Conservation (phyloP, 2,113 vertebrate species). For the Lampris incognitus region DNA sequence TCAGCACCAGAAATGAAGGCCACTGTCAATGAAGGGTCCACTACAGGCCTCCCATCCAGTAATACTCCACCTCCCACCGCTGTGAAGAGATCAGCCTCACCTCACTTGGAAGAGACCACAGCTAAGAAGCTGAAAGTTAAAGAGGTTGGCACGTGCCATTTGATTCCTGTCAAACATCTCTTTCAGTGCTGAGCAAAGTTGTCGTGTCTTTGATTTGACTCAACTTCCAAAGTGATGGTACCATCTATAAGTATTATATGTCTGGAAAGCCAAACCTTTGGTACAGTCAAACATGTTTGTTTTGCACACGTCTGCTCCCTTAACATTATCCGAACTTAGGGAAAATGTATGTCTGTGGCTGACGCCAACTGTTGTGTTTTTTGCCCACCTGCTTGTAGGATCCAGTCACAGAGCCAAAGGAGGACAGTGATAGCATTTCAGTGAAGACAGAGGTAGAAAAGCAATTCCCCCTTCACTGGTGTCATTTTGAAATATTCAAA, state of each 20-base stretch:
- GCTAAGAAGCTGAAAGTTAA: constrained; percentile 84
- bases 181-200: too few species aligned
- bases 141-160: constrained; percentile 65
- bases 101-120: constrained; percentile 83
- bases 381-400: neutral
- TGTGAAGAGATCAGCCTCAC: constrained; percentile 83
- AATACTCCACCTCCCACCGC: constrained; percentile 81
- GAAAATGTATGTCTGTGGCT: constrained; percentile 1
- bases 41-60: constrained; percentile 72
- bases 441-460: constrained; percentile 28
- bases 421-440: constrained; percentile 6
- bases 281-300: too few species aligned
- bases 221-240: too few species aligned
- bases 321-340: neutral
- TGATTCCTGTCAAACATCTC: too few species aligned
- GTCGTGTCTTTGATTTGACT: too few species aligned
- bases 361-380: neutral
- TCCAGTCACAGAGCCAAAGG: neutral
- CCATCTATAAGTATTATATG: too few species aligned
- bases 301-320: too few species aligned
- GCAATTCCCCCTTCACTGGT: neutral
- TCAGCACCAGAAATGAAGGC: too few species aligned
- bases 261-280: too few species aligned
- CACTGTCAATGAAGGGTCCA: neutral
- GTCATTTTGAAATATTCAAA: neutral